Base-by-base conservation (phyloP, 2,888 invertebrate genomes). In the Chymomyza amoena region DNA sequence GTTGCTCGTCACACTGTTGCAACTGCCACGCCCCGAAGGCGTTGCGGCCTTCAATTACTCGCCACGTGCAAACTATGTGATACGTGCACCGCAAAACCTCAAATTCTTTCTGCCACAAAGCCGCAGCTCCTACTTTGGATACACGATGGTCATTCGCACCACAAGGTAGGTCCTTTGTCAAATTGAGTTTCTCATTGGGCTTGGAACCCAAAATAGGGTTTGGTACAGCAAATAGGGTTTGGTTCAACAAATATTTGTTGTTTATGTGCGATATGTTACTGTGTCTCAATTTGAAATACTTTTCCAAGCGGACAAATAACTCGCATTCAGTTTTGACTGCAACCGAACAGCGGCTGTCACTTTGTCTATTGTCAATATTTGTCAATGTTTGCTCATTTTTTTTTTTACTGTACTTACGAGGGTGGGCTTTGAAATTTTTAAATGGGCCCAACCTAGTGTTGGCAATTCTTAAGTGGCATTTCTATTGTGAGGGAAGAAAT, bases 51-150 rank as follows among this genome's bases (percentile, higher is more conserved):
- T 91, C 73, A 91, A 91, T 62, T 88, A 89, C 61, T 84, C 90
- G 71, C 91, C 91, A 7, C 81, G 78, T 39, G 89, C 91, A 6
- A 91, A 88, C 71, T 54, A 84, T 25, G 80, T 82, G 20, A 84
- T 91, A 32, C 72, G 68, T 20, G 80, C 88, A 7, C 90, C 91
- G 3, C 67, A 77, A 51, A 45, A 87, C 70, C 60, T 88, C 10
- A 78, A 77, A 68, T 81, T 83, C 28, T 84, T 87, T 61, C 52
- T 81, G 60, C 86, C 88, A 1, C 89, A 90, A 76, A 64, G 75
- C 6, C 81, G 89, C 66, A 90, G 90, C 72, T 91, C 91, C 45
- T 91, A 91, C 73, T 91, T 91, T 76, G 91, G 91, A 78, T 91
- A 79, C 73, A 81, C 89, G 15, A 66, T 91, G 51, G 87, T 89